Conservation (phyloP, 2,888 invertebrate species). For the Erebia palarica region DNA sequence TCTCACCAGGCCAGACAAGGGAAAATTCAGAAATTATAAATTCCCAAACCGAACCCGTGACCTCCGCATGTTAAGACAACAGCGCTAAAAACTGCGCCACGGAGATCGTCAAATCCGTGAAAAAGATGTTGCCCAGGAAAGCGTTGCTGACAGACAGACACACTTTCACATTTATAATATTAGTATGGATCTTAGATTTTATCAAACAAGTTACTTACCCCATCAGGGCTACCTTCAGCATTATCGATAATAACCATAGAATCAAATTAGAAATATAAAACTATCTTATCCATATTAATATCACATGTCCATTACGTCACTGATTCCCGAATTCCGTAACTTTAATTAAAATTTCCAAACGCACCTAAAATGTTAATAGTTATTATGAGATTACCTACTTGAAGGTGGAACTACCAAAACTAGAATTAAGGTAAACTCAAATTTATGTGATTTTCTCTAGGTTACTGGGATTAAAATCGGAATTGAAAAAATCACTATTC, state of each 20-base stretch:
- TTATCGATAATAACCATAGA: slow-evolving; percentile 32
- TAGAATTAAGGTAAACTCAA: no score
- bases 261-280: slow-evolving; percentile 11
- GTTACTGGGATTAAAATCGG: not conserved
- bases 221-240: slow-evolving; percentile 31
- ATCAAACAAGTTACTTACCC: slow-evolving; percentile 28
- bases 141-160: no score
- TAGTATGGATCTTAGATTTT: not conserved
- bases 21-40: no score
- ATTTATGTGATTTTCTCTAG: not conserved
- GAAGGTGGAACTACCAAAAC: no score
- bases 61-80: no score
- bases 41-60: no score
- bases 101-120: no score
- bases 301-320: slow-evolving; percentile 31
- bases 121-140: no score
- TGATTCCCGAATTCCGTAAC: not conserved
- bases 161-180: no score
- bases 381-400: not conserved
- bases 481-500: not conserved
- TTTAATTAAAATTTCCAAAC: not conserved
- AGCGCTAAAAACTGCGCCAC: no score
- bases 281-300: slow-evolving; percentile 11
- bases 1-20: no score
- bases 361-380: not conserved